These are phyloP conservation scores for Drosophila sturtevanti DNA, from an alignment of 1,140 invertebrate species.

Conservation along the genomic window DNA sequence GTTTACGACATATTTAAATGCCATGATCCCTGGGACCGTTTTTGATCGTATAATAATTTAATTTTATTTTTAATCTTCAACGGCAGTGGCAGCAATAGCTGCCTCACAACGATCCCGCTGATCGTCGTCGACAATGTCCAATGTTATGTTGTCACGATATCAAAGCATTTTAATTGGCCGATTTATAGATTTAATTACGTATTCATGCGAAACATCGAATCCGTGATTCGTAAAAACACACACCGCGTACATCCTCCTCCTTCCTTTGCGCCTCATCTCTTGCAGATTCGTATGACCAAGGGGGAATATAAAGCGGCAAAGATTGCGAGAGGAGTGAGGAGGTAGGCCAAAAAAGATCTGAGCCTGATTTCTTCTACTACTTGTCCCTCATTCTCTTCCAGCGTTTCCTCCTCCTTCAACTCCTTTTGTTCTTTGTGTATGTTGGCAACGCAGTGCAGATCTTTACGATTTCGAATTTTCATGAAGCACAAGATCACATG, in stretches of 20 bases:
- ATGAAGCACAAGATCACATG: constrained; percentile 36
- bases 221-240: constrained; percentile 83
- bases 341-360: constrained; percentile 48
- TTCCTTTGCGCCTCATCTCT: constrained; percentile 20
- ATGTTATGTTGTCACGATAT: constrained; percentile 83
- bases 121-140: constrained; percentile 62
- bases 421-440: not conserved
- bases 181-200: constrained; percentile 83
- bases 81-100: constrained; percentile 17
- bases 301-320: constrained; percentile 10
- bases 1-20: constrained; percentile 64
- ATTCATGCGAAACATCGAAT: constrained; percentile 83
- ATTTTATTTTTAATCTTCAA: constrained; percentile 60
- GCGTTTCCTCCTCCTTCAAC: not conserved
- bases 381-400: not conserved
- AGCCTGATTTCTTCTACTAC: constrained; percentile 51
- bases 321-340: constrained; percentile 23
- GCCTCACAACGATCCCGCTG: constrained; percentile 7
- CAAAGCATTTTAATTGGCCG: constrained; percentile 83
- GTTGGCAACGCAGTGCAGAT: constrained; percentile 67
- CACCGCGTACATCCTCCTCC: constrained; percentile 59
- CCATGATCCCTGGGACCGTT: constrained; percentile 27
- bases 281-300: constrained; percentile 11
- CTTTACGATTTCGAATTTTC: constrained; percentile 73
- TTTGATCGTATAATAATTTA: constrained; percentile 66